phyloP scores from a whole-genome alignment of 1,140 invertebrate species.

The Ruditapes philippinarum region DNA sequence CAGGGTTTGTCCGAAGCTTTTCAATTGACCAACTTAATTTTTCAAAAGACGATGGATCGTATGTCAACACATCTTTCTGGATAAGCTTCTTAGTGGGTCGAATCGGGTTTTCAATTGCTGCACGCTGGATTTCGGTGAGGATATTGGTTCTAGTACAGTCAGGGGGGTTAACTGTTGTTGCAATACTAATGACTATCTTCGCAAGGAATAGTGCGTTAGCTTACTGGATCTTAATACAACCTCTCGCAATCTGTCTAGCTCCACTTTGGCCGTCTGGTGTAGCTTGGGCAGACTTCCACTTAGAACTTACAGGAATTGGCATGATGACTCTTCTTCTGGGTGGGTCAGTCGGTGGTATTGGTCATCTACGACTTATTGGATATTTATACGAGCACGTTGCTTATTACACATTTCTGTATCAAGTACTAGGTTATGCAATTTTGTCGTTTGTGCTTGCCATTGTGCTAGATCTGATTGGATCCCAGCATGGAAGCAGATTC shows the following conservation, averaged over 20 bases:
- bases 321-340: constrained; percentile 72
- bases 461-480: constrained; percentile 38
- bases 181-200: constrained; percentile 68
- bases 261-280: constrained; percentile 72
- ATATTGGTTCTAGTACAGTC: constrained; percentile 71
- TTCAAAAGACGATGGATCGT: constrained; percentile 66
- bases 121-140: constrained; percentile 69
- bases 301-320: constrained; percentile 71
- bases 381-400: constrained; percentile 76
- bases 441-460: constrained; percentile 7
- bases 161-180: constrained; percentile 46
- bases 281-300: constrained; percentile 72
- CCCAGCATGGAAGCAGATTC: constrained; percentile 56
- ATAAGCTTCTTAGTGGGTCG: constrained; percentile 73
- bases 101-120: constrained; percentile 67
- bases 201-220: constrained; percentile 44
- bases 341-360: constrained; percentile 71
- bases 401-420: constrained; percentile 69
- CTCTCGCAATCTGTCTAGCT: constrained; percentile 68
- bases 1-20: constrained; percentile 74
- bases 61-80: constrained; percentile 76
- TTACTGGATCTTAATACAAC: constrained; percentile 67
- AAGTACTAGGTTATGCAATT: constrained; percentile 61
- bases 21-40: constrained; percentile 73
- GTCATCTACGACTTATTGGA: constrained; percentile 73